Conservation (phyloP, 2,888 invertebrate genomes). For the Synanthedon formicaeformis region DNA sequence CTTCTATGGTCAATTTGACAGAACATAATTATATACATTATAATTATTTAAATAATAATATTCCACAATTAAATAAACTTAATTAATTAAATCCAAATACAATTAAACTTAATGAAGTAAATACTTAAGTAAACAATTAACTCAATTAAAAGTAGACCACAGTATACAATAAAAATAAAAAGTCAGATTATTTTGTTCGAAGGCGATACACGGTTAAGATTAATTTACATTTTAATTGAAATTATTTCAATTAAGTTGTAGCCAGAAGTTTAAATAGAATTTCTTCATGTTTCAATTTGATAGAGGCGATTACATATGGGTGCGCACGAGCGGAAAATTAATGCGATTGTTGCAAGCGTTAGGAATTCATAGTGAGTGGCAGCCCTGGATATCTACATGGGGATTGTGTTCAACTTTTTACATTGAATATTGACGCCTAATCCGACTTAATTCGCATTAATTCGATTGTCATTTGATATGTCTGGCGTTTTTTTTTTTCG, state of each 20-base stretch:
- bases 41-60: too few species aligned
- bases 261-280: background rate
- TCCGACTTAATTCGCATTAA: conserved; percentile 6
- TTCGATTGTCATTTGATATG: background rate
- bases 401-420: conserved; percentile 16
- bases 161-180: too few species aligned
- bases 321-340: conserved; percentile 64
- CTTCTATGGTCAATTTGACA: background rate
- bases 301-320: conserved; percentile 30
- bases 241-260: background rate
- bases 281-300: conserved; percentile 37
- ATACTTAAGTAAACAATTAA: too few species aligned
- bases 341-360: conserved; percentile 50
- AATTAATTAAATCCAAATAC: too few species aligned
- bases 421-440: conserved; percentile 2
- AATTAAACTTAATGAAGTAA: too few species aligned
- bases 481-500: background rate
- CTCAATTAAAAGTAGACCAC: too few species aligned
- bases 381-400: conserved; percentile 34
- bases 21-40: too few species aligned
- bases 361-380: conserved; percentile 32
- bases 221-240: background rate
- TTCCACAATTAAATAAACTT: too few species aligned
- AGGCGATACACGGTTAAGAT: too few species aligned
- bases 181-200: too few species aligned